Evolutionary conservation across 2,888 invertebrate genomes (phyloP).

Genomic region (Sphaeridia pumilis): DNA sequence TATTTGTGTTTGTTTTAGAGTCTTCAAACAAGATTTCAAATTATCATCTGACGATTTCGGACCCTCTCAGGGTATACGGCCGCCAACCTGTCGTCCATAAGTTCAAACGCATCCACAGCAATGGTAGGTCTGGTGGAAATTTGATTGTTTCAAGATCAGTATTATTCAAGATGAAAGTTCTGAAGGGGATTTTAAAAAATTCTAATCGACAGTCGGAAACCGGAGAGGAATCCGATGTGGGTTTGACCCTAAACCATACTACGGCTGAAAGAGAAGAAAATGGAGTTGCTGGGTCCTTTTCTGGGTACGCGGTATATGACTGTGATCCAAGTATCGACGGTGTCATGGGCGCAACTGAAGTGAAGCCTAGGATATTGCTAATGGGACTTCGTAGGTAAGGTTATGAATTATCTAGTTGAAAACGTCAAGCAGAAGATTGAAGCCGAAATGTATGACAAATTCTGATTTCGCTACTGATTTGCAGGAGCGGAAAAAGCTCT

Average conservation of each 20-base stretch:
- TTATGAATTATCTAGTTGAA: no score
- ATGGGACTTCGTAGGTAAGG: slow-evolving; percentile 81
- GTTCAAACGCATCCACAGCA: background rate
- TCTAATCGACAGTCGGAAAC: slow-evolving; percentile 11
- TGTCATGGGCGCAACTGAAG: slow-evolving; percentile 53
- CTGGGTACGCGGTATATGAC: slow-evolving; percentile 80
- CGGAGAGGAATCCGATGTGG: slow-evolving; percentile 14
- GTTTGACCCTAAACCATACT: slow-evolving; percentile 6
- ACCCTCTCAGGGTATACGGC: background rate
- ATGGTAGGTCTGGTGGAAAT: background rate
- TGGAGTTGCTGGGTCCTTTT: slow-evolving; percentile 46
- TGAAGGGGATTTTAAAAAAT: background rate
- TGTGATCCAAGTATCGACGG: slow-evolving; percentile 48
- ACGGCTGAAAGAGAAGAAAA: slow-evolving; percentile 2
- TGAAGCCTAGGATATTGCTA: slow-evolving; percentile 82
- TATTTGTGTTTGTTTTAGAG: background rate
- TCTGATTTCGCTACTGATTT: slow-evolving; percentile 37
- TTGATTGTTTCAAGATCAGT: background rate
- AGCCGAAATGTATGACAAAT: background rate
- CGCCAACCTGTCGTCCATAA: background rate
- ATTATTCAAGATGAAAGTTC: background rate
- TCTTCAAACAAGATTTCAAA: no score
- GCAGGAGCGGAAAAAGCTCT: slow-evolving; percentile 94
- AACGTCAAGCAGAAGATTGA: background rate
- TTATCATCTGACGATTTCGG: no score